Evolutionary conservation across 2,113 vertebrate species (phyloP).

Genomic region (Smithornis capensis): DNA sequence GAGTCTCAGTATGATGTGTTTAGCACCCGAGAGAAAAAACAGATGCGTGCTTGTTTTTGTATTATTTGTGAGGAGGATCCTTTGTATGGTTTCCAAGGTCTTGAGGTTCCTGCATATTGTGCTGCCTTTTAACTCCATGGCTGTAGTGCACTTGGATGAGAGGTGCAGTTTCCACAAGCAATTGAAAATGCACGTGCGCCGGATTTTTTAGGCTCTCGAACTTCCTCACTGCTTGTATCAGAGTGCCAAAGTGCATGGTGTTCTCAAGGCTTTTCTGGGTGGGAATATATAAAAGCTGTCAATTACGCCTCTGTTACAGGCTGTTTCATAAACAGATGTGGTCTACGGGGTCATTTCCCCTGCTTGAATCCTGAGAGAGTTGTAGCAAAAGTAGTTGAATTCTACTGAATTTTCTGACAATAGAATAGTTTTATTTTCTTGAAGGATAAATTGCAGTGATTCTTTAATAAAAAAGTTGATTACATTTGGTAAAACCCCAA

Average conservation of each 20-base stretch:
- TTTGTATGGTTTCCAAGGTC: slow-evolving; percentile 5
- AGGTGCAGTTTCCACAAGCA: background rate
- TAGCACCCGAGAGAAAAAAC: background rate
- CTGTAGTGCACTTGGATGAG: background rate
- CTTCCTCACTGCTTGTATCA: rapidly evolving
- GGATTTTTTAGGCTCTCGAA: rapidly evolving
- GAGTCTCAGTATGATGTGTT: background rate
- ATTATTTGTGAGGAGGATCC: background rate
- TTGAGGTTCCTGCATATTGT: background rate
- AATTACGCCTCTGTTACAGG: background rate
- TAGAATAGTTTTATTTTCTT: background rate
- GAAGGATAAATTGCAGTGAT: background rate
- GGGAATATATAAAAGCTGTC: background rate
- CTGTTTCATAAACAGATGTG: background rate
- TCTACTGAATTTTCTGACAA: background rate
- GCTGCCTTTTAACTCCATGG: background rate
- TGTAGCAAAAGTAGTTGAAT: background rate
- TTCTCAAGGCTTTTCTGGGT: background rate
- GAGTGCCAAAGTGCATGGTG: rapidly evolving
- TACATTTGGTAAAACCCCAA: background rate
- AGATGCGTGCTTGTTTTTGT: slow-evolving; percentile 2
- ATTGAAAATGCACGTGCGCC: rapidly evolving
- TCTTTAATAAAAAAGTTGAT: background rate
- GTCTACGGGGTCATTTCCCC: background rate
- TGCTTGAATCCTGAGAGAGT: background rate